These are phyloP conservation scores for Drosophila melanogaster DNA, from an alignment of 1,140 invertebrate species.

Conservation along the genomic window DNA sequence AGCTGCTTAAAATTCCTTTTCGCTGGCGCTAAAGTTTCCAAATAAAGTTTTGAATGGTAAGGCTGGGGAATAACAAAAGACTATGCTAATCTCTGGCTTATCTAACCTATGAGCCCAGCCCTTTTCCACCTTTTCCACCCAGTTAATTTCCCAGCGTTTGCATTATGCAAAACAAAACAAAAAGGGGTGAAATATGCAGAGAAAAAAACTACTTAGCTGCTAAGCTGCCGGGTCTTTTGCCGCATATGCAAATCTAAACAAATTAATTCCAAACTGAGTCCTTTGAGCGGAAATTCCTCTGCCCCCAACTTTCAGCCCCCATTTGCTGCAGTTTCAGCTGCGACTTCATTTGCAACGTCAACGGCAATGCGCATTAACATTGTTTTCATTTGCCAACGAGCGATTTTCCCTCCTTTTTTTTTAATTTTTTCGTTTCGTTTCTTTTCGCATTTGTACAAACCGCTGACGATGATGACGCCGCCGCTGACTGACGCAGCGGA, in stretches of 20 bases:
- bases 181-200: conserved; percentile 31
- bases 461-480: conserved; percentile 58
- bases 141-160: conserved; percentile 69
- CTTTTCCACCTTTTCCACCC: conserved; percentile 11
- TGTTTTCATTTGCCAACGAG: conserved; percentile 72
- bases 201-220: conserved; percentile 72
- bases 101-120: conserved; percentile 25
- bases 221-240: conserved; percentile 68
- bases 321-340: conserved; percentile 58
- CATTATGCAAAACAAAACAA: conserved; percentile 73
- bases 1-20: neutral
- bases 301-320: neutral
- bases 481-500: conserved; percentile 65
- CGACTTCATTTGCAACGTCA: conserved; percentile 82
- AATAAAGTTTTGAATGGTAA: conserved; percentile 7
- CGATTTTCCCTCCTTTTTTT: conserved; percentile 21
- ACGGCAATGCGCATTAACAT: conserved; percentile 81
- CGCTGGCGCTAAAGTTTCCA: conserved; percentile 12
- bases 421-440: conserved; percentile 20
- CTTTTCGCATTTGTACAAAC: conserved; percentile 68
- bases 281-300: conserved; percentile 47
- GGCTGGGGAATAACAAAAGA: conserved; percentile 20
- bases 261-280: conserved; percentile 79
- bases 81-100: conserved; percentile 55
- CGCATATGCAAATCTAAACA: conserved; percentile 79